These are phyloP conservation scores for Leptodactylus fuscus DNA, from an alignment of 2,113 vertebrate species.

Conservation along the genomic window DNA sequence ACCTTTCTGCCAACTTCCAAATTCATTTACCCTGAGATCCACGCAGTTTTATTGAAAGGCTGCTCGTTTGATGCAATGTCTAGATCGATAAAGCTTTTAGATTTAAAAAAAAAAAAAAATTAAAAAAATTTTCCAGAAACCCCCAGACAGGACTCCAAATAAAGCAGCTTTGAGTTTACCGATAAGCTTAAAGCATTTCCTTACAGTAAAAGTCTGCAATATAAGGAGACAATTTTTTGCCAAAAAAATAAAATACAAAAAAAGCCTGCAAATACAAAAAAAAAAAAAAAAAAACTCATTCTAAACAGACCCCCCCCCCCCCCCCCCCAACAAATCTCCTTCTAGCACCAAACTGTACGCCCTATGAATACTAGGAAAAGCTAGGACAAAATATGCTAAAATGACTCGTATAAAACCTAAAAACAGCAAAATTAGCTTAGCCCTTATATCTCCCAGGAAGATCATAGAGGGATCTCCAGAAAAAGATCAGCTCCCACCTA, in stretches of 20 bases:
- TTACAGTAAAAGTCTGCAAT: slow-evolving; percentile 7
- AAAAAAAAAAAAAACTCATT: neutral
- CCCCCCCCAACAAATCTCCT: no score
- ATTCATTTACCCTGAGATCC: slow-evolving; percentile 58
- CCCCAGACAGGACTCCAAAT: neutral
- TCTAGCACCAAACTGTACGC: slow-evolving; percentile 41
- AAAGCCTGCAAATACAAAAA: neutral
- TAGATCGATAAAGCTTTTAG: slow-evolving; percentile 55
- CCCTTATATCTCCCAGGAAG: slow-evolving; percentile 68
- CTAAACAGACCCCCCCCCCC: no score
- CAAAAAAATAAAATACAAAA: neutral
- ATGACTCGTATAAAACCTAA: slow-evolving; percentile 63
- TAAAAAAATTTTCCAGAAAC: neutral
- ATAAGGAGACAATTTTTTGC: neutral
- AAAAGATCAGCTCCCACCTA: slow-evolving; percentile 69
- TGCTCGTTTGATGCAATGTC: slow-evolving; percentile 36
- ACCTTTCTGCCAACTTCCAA: slow-evolving; percentile 42
- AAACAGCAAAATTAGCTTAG: slow-evolving; percentile 67
- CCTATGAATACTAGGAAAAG: neutral
- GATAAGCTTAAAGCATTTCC: neutral
- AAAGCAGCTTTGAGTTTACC: slow-evolving; percentile 1
- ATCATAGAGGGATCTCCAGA: slow-evolving; percentile 62
- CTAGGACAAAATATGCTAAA: neutral
- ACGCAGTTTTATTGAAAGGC: slow-evolving; percentile 51
- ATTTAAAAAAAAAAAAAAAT: neutral